These are phyloP conservation scores for Furnarius figulus DNA, from an alignment of 2,113 vertebrate species.

Conservation along the genomic window DNA sequence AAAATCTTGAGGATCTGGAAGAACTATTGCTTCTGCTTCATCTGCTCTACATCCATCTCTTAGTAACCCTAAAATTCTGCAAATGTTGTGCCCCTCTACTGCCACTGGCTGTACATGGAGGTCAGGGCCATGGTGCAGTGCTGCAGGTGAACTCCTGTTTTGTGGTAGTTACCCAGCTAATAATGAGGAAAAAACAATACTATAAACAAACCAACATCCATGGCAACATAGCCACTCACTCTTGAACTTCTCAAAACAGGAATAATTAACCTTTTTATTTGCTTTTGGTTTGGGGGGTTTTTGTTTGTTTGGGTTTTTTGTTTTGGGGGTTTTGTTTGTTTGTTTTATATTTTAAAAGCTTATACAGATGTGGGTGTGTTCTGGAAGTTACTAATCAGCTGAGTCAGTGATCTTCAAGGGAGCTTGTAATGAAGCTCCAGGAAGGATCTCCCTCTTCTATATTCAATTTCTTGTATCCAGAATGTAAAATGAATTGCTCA, in stretches of 20 bases:
- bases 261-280: background rate
- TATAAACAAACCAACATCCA: constrained; percentile 10
- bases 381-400: constrained; percentile 32
- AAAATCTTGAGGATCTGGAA: background rate
- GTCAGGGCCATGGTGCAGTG: background rate
- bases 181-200: background rate
- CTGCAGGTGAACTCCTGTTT: background rate
- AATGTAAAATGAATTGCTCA: background rate
- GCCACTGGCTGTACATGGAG: background rate
- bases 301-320: background rate
- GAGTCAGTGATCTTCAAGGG: constrained; percentile 12
- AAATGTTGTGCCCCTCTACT: background rate
- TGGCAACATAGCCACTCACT: background rate
- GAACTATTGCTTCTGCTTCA: background rate
- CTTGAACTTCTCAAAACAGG: constrained; percentile 12
- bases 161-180: background rate
- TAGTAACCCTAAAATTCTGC: background rate
- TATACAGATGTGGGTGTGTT: constrained; percentile 17
- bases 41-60: background rate
- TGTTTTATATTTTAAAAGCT: constrained; percentile 7
- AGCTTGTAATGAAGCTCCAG: background rate
- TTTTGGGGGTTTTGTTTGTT: background rate
- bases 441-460: background rate
- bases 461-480: background rate
- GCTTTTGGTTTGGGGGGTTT: background rate